These are phyloP conservation scores for Odontomachus brunneus DNA, from an alignment of 1,140 invertebrate genomes.

Conservation along the genomic window DNA sequence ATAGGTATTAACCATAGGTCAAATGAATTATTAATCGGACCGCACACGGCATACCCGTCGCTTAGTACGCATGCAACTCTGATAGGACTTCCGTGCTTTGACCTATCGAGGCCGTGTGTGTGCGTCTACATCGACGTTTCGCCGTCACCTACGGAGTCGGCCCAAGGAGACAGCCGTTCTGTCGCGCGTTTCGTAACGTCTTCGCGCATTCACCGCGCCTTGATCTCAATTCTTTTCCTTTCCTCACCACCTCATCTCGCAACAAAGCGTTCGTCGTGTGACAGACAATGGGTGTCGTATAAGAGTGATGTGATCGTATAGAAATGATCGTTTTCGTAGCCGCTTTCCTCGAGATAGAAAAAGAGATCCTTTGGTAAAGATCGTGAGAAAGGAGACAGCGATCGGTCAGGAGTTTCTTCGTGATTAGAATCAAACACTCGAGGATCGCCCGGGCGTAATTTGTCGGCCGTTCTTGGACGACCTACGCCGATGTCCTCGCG, in stretches of 20 bases:
- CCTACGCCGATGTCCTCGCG: conserved; percentile 6
- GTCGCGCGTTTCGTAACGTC: conserved; percentile 39
- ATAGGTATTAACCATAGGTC: conserved; percentile 70
- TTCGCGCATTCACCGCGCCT: conserved; percentile 40
- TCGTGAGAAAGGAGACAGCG: not conserved
- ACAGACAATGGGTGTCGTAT: no score
- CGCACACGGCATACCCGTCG: conserved; percentile 20
- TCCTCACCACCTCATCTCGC: not conserved
- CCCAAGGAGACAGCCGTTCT: not conserved
- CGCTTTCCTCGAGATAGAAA: not conserved
- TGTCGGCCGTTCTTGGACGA: conserved; percentile 4
- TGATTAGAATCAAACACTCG: not conserved
- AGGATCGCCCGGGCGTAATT: conserved; percentile 26
- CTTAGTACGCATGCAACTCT: conserved; percentile 47
- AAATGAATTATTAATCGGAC: conserved; percentile 70
- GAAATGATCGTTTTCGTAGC: no score
- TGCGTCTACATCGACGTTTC: conserved; percentile 25
- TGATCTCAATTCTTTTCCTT: conserved; percentile 31
- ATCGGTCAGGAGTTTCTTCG: not conserved
- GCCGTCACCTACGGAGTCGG: conserved; percentile 21
- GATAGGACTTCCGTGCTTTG: conserved; percentile 71
- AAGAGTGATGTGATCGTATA: no score
- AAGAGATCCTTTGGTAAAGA: not conserved
- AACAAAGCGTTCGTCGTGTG: no score
- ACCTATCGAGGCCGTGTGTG: conserved; percentile 64